These are phyloP conservation scores for Colius striatus DNA, from an alignment of 2,113 vertebrate species.

Conservation along the genomic window DNA sequence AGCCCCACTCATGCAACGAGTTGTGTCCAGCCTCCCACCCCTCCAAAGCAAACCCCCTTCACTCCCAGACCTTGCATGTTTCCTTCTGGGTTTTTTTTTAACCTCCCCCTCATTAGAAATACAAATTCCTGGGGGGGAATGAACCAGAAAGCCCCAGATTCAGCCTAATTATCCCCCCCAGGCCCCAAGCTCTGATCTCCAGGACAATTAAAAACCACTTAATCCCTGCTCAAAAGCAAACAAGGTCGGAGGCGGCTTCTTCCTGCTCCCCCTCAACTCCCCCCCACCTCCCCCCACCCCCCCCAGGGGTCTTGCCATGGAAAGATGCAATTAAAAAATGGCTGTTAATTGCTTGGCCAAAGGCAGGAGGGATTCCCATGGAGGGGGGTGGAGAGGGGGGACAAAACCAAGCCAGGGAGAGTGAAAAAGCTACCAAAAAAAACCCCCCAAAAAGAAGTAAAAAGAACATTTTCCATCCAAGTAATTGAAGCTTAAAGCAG, in stretches of 20 bases:
- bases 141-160: constrained; percentile 56
- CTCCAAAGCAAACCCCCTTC: neutral
- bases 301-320: neutral
- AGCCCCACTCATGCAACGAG: neutral
- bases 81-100: neutral
- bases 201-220: constrained; percentile 65
- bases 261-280: constrained; percentile 25
- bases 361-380: neutral
- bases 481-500: neutral
- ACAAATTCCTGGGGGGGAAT: constrained; percentile 48
- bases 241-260: constrained; percentile 46
- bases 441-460: neutral
- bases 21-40: neutral
- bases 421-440: neutral
- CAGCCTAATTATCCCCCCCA: constrained; percentile 66
- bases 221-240: constrained; percentile 76
- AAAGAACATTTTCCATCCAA: neutral
- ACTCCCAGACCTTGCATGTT: neutral
- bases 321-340: constrained; percentile 79
- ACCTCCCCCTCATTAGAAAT: neutral
- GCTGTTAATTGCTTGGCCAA: constrained; percentile 63
- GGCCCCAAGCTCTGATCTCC: constrained; percentile 43
- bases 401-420: neutral
- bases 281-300: constrained; percentile 43
- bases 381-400: neutral